Conservation (phyloP, 1,140 invertebrate species). For the Physella acuta region DNA sequence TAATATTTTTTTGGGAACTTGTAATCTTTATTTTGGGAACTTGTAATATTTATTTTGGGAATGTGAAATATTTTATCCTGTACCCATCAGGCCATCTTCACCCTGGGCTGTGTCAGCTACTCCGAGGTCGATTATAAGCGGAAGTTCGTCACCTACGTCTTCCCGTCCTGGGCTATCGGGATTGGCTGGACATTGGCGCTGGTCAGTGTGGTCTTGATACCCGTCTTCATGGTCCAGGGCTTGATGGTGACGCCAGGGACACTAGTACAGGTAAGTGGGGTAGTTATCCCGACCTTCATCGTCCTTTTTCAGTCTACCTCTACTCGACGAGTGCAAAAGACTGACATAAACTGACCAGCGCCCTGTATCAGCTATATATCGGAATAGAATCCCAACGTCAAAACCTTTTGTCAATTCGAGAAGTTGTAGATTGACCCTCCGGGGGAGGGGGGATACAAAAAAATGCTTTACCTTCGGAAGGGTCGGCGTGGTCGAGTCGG, state of each 20-base stretch:
- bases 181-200: slow-evolving; percentile 50
- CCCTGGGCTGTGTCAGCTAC: slow-evolving; percentile 65
- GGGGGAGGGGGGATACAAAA: no score
- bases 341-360: not conserved
- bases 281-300: no score
- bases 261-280: slow-evolving; percentile 37
- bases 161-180: slow-evolving; percentile 48
- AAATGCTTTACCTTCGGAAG: no score
- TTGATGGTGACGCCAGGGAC: slow-evolving; percentile 37
- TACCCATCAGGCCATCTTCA: slow-evolving; percentile 68
- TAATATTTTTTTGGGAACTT: no score
- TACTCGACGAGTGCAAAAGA: not conserved
- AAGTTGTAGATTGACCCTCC: no score
- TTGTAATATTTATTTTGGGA: not conserved
- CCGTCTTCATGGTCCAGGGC: slow-evolving; percentile 42
- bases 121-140: slow-evolving; percentile 64
- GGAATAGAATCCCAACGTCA: no score
- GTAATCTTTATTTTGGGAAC: not conserved
- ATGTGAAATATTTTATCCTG: not conserved
- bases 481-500: no score
- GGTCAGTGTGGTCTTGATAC: slow-evolving; percentile 46
- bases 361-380: not conserved
- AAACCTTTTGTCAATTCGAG: no score
- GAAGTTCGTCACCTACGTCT: slow-evolving; percentile 39
- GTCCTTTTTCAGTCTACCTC: not conserved